A percentile compares a stretch with the other conserved stretches of the same genome.
Evolutionary conservation across 30 jellyfish, hydroid and myxozoan genomes (phyloP).

Genomic region (Sanderia malayensis): DNA sequence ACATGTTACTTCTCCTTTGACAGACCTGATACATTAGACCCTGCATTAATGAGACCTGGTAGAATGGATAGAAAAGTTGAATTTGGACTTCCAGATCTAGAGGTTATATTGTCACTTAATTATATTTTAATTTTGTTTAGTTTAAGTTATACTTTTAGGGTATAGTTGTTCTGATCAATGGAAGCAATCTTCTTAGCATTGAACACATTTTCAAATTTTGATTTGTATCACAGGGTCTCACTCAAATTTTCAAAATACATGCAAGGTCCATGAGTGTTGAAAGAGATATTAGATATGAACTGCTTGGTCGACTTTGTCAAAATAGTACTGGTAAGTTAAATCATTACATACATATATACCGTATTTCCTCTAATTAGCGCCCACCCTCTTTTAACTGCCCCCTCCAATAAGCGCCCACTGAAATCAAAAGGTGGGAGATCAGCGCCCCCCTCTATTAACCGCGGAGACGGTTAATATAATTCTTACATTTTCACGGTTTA

Average conservation of each 20-base stretch:
- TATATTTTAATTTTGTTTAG: background rate
- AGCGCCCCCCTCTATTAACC: too few species aligned
- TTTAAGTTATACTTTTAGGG: too few species aligned
- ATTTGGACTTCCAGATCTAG: slow-evolving; percentile 93
- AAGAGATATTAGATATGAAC: slow-evolving; percentile 96
- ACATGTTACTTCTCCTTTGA: too few species aligned
- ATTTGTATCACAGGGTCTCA: slow-evolving; percentile 91
- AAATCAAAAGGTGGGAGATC: too few species aligned
- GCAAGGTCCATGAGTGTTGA: slow-evolving; percentile 99
- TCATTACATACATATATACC: too few species aligned
- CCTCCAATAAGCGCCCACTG: too few species aligned
- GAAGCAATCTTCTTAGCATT: too few species aligned
- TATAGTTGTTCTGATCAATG: background rate
- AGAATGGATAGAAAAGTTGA: slow-evolving; percentile 96
- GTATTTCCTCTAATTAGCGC: too few species aligned
- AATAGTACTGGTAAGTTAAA: slow-evolving; percentile 95
- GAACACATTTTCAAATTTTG: too few species aligned
- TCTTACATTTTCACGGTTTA: too few species aligned
- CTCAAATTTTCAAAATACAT: slow-evolving; percentile 94
- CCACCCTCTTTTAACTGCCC: too few species aligned
- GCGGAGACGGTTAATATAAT: too few species aligned
- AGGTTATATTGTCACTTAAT: slow-evolving; percentile 45
- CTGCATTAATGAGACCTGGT: slow-evolving; percentile 98
- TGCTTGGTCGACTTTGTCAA: slow-evolving; percentile 97
- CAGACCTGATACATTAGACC: slow-evolving; percentile 99